phyloP scores from a whole-genome alignment of 1,140 invertebrate species.

The Leptinotarsa lineolata region DNA sequence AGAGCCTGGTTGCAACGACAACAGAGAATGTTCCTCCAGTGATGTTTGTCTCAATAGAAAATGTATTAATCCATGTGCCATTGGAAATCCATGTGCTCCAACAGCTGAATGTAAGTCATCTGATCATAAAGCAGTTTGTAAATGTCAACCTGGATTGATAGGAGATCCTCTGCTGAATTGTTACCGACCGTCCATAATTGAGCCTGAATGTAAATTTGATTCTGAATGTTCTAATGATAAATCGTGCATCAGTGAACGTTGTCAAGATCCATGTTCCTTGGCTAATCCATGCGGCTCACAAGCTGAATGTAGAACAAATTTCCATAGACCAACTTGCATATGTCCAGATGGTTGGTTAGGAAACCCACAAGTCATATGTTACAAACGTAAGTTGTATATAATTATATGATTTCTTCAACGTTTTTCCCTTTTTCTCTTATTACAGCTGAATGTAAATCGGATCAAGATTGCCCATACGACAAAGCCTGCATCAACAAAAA shows the following conservation, averaged over 20 bases:
- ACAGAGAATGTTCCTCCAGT: constrained; percentile 72
- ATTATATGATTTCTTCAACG: neutral
- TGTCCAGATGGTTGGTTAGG: constrained; percentile 85
- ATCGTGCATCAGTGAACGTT: constrained; percentile 77
- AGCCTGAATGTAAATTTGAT: constrained; percentile 71
- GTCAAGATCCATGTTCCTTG: constrained; percentile 77
- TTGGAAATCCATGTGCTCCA: constrained; percentile 74
- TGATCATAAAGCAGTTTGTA: constrained; percentile 77
- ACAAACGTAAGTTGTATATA: constrained; percentile 73
- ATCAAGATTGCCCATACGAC: constrained; percentile 85
- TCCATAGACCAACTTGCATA: constrained; percentile 77
- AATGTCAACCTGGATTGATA: constrained; percentile 72
- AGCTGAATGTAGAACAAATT: constrained; percentile 74
- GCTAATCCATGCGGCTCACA: constrained; percentile 78
- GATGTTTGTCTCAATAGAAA: constrained; percentile 74
- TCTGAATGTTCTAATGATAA: constrained; percentile 73
- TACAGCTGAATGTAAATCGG: constrained; percentile 80
- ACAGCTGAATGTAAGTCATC: constrained; percentile 78
- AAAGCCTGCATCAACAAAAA: constrained; percentile 78
- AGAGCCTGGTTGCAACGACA: constrained; percentile 68
- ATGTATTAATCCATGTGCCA: constrained; percentile 78
- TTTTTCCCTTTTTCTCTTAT: constrained; percentile 39
- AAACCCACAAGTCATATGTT: constrained; percentile 83
- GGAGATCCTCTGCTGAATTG: constrained; percentile 84
- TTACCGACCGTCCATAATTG: constrained; percentile 48